phyloP scores from a whole-genome alignment of 2,797 vertebrate species.

The Smutsia gigantea region DNA sequence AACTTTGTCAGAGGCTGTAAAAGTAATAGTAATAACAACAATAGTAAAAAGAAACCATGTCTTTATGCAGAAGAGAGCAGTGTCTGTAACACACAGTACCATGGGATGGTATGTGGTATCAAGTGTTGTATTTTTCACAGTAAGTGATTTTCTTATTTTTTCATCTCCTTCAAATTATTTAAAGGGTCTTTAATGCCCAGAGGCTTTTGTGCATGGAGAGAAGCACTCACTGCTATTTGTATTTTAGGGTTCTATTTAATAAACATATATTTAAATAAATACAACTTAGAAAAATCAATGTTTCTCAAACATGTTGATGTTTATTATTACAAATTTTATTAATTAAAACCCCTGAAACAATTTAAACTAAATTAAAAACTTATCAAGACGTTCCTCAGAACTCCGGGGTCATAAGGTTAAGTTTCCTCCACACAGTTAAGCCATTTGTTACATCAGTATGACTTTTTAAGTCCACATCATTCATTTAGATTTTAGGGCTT shows the following conservation, averaged over 20 bases:
- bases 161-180: neutral
- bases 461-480: neutral
- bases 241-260: constrained; percentile 29
- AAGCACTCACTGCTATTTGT: neutral
- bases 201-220: neutral
- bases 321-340: constrained; percentile 20
- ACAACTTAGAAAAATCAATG: neutral
- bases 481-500: constrained; percentile 16
- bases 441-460: neutral
- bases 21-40: neutral
- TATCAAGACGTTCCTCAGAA: neutral
- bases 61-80: neutral
- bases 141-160: constrained; percentile 6
- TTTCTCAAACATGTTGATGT: constrained; percentile 9
- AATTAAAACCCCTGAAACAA: constrained; percentile 23
- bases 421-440: neutral
- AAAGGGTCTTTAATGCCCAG: neutral
- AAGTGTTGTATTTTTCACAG: neutral
- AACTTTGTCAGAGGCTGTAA: neutral
- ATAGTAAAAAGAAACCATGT: neutral
- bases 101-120: rapidly evolving
- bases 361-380: constrained; percentile 31
- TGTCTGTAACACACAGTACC: neutral
- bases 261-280: constrained; percentile 32
- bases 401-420: neutral